These are phyloP conservation scores for Andrena minutula DNA, from an alignment of 2,888 invertebrate genomes.

Conservation along the genomic window DNA sequence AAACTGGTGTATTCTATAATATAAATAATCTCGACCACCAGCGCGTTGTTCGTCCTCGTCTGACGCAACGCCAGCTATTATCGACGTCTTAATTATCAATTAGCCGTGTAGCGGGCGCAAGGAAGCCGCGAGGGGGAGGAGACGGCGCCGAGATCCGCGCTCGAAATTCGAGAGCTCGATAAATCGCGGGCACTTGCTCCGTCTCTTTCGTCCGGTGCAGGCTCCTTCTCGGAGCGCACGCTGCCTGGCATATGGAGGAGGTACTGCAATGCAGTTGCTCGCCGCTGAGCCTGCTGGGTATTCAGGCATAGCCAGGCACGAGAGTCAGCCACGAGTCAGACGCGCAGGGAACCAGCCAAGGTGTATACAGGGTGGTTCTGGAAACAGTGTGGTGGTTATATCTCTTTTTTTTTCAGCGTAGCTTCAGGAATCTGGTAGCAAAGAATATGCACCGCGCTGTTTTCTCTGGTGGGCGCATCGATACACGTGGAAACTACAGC, in stretches of 20 bases:
- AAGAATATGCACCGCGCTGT: background rate
- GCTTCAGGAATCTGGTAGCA: background rate
- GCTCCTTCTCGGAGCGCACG: slow-evolving; percentile 62
- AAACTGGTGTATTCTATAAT: background rate
- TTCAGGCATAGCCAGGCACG: slow-evolving; percentile 74
- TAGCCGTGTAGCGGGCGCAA: slow-evolving; percentile 13
- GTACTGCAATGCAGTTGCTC: slow-evolving; percentile 83
- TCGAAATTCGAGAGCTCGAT: slow-evolving; percentile 63
- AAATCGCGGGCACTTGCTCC: slow-evolving; percentile 59
- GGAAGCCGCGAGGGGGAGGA: background rate
- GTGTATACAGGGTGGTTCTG: slow-evolving; percentile 8
- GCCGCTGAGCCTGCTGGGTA: slow-evolving; percentile 78
- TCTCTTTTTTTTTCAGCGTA: background rate
- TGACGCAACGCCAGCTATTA: background rate
- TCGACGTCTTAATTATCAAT: slow-evolving; percentile 44
- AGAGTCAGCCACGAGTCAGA: slow-evolving; percentile 68
- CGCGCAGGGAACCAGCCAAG: slow-evolving; percentile 50
- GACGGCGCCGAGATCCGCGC: slow-evolving; percentile 11
- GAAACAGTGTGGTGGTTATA: background rate
- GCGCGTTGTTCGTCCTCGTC: background rate
- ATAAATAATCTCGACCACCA: background rate
- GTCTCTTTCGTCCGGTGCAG: slow-evolving; percentile 62
- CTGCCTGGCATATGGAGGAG: slow-evolving; percentile 73
- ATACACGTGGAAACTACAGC: too few species aligned
- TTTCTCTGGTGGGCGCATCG: too few species aligned